phyloP scores from a whole-genome alignment of 2,888 invertebrate genomes.

The Linyphia triangularis region DNA sequence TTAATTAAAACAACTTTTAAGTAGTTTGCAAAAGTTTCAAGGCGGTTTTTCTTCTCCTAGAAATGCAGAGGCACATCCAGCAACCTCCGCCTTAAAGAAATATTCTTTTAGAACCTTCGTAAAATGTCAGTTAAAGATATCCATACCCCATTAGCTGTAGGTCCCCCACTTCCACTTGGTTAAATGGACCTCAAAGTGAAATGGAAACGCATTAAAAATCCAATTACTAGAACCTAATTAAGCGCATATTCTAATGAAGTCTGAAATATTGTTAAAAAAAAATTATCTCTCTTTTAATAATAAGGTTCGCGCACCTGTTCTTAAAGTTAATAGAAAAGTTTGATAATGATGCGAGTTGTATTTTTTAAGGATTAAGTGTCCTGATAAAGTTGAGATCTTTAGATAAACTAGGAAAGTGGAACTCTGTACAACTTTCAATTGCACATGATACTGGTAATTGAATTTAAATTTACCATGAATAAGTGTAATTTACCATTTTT shows the following conservation, averaged over 20 bases:
- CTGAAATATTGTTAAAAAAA: not conserved
- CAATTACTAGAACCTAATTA: conserved; percentile 48
- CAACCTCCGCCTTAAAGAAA: not conserved
- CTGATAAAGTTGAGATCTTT: not conserved
- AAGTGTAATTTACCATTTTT: too few species aligned
- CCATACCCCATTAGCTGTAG: not conserved
- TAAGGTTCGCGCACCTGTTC: conserved; percentile 23
- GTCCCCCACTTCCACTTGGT: not conserved
- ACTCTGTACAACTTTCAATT: not conserved
- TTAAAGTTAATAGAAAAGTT: not conserved
- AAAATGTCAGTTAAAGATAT: not conserved
- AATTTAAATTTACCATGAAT: too few species aligned
- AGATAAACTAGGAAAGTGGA: not conserved
- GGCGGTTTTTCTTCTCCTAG: not conserved
- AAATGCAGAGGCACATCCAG: not conserved
- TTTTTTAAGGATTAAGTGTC: not conserved
- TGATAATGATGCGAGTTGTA: conserved; percentile 5
- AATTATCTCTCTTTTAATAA: conserved; percentile 1
- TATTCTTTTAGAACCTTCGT: not conserved
- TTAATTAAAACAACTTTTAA: not conserved
- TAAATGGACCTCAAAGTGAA: conserved; percentile 40
- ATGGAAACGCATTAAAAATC: conserved; percentile 61
- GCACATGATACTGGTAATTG: too few species aligned
- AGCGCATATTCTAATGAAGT: conserved; percentile 1
- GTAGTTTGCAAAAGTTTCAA: not conserved